Evolutionary conservation across 2,113 vertebrate species (phyloP).

Genomic region (Mustelus asterias): DNA sequence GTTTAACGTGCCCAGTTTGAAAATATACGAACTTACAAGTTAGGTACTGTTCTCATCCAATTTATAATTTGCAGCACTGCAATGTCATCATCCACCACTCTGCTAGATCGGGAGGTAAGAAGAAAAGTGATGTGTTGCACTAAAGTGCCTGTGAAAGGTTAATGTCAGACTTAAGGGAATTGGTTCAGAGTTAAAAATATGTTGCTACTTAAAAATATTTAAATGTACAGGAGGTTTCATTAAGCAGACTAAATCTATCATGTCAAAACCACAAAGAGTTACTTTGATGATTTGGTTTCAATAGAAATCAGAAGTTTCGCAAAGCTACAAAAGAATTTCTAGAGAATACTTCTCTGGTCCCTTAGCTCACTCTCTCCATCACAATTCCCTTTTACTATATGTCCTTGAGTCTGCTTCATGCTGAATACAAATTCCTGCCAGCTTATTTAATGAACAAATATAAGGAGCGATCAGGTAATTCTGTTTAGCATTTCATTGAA

Average conservation of each 20-base stretch:
- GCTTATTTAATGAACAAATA: slow-evolving; percentile 44
- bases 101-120: not conserved
- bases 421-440: slow-evolving; percentile 60
- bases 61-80: not conserved
- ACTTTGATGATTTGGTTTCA: not conserved
- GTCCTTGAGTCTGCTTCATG: slow-evolving; percentile 62
- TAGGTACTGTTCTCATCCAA: not conserved
- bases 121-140: not conserved
- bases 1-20: not conserved
- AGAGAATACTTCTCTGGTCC: slow-evolving; percentile 24
- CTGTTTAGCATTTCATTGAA: slow-evolving; percentile 19
- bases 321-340: not conserved
- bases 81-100: not conserved
- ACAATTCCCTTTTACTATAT: slow-evolving; percentile 49
- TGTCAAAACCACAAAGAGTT: not conserved
- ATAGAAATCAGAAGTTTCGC: not conserved
- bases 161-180: not conserved
- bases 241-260: not conserved
- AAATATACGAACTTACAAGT: not conserved
- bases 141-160: not conserved
- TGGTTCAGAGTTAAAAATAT: not conserved
- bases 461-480: slow-evolving; percentile 36
- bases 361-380: slow-evolving; percentile 40
- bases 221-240: not conserved
- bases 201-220: not conserved